Base-by-base conservation (phyloP, 2,797 vertebrate genomes). In the Gambelia wislizenii region DNA sequence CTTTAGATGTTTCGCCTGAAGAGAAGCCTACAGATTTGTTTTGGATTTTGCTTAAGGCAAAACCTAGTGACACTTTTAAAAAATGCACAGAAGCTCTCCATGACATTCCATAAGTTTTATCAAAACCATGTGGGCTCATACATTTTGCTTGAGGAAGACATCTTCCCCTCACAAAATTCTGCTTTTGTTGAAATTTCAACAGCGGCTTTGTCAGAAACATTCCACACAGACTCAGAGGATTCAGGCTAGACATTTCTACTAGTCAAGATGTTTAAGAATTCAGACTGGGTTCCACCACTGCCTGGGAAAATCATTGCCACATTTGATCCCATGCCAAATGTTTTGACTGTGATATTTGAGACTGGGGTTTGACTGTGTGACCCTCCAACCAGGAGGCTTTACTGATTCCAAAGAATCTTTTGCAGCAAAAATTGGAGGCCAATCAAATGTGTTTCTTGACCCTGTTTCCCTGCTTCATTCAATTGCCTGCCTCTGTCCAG, bases 401-500 rank as follows among this genome's bases (percentile, higher is more conserved):
- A 18, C n/a, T 27, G 61, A 67, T 83, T 83, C 36, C 67, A 18
- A 56, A 67, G n/a, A 84, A 77, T 77, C 1, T 20, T 88, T 88
- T 83, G 56, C 81, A 67, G 9, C 4, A 44, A 75, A 76, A 83
- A 84, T 69, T 67, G 25, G 72, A 77, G 81, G 25, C 44, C 61
- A 81, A 84, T 59, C 59, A 88, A 77, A 36, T 69, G 4, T 75
- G 44, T 72, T 85, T 61, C 33, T 80, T 49, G 36, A 52, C 27
- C 72, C 44, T 64, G 22, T 30, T 84, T 44, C 74, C 52, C 30
- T 61, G 74, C 42, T 56, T 85, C 69, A 89, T 54, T 7, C 49
- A 86, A 82, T 64, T 52, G 9, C n/a, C 44, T 85, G 67, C n/a
- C 76, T 85, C 54, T 85, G 77, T 81, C 83, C 85, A 87, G 76